phyloP scores from a whole-genome alignment of 2,888 invertebrate genomes.

The Zootermopsis nevadensis region DNA sequence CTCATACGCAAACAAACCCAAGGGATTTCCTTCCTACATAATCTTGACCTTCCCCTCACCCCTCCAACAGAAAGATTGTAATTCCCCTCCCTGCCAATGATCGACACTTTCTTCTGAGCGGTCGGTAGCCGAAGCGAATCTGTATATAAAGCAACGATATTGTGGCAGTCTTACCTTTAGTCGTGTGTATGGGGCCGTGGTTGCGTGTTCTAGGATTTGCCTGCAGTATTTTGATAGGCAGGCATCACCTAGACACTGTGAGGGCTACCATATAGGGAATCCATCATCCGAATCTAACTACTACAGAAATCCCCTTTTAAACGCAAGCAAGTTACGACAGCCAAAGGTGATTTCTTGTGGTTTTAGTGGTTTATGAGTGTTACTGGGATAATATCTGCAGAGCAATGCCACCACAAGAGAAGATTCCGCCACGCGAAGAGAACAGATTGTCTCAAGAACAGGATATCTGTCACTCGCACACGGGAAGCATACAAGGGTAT shows the following conservation, averaged over 20 bases:
- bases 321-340: not conserved
- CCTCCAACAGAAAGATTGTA: not conserved
- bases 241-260: conserved; percentile 15
- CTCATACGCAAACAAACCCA: not conserved
- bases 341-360: not conserved
- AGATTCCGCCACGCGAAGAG: conserved; percentile 23
- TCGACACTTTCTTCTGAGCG: not conserved
- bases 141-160: conserved; percentile 2
- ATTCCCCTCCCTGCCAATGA: conserved; percentile 23
- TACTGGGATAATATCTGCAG: not conserved
- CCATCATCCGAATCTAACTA: not conserved
- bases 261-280: not conserved
- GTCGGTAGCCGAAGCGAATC: not conserved
- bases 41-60: conserved; percentile 43
- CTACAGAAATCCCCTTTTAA: not conserved
- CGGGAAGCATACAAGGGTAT: not conserved
- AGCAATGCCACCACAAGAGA: conserved; percentile 32
- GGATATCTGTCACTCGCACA: not conserved
- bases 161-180: not conserved
- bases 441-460: not conserved
- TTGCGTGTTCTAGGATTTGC: conserved; percentile 28
- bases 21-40: conserved; percentile 38
- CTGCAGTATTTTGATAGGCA: conserved; percentile 38
- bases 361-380: conserved; percentile 9
- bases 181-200: not conserved